Base-by-base conservation (phyloP, 1,140 invertebrate genomes). In the Orchesella cincta region DNA sequence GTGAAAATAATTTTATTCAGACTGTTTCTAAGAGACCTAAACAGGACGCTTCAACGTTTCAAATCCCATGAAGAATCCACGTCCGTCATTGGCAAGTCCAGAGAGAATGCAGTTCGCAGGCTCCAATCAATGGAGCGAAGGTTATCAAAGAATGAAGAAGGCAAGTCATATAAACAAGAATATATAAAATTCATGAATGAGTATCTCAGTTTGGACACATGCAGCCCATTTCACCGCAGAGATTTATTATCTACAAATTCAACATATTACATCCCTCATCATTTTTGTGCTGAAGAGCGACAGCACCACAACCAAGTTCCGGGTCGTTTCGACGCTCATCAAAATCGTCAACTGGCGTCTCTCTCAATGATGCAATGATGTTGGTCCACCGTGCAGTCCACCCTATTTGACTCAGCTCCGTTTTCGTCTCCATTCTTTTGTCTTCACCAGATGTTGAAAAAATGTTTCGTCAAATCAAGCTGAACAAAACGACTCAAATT, bases 361-460 rank as follows among this genome's bases (percentile, higher is more conserved):
- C 82, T 16, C 62, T 85, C 5, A 84, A 85, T 57, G 74, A 82
- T 23, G n/a, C 35, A 20, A 54, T 84, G 18, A 34, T 83, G 0
- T 39, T 75, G 14, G 83, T 85, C 87, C 8, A 83, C 83, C 74
- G 62, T 88, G 0, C 86, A 87, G 78, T 84, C 71, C 70, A 84
- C 87, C 73, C 64, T 87, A 29, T 77, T 84, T 54, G 79, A 80
- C 54, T 54, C 46, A 87, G 23, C 76, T 87, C 34, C 82, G 85
- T 75, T 87, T 85, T 83, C 74, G 86, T 72, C 76, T 79, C 70
- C 82, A 85, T 78, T 76, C 73, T 33, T 75, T 84, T 54, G 84
- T 83, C 28, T 79, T 88, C 31, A 78, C 81, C 83, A 20, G 86
- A 88, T 79, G 83, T 87, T 8, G 81, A 79, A 28, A 85, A 86